Evolutionary conservation across 2,888 invertebrate genomes (phyloP), one percentile per base, ranked within the genome.

Genomic region (Leucania comma): DNA sequence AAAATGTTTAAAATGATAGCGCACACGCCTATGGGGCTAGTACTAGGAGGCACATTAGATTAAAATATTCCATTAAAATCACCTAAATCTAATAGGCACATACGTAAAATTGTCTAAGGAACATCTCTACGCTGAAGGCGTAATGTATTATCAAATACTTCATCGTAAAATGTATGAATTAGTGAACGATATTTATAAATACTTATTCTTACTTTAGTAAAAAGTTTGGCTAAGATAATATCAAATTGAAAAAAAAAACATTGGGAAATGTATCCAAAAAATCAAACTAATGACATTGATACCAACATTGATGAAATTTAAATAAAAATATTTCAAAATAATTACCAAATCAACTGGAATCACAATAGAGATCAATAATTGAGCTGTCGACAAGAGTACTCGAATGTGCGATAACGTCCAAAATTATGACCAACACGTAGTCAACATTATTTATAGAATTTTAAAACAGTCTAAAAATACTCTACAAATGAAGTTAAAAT

Each of bases 21-120:
- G 73, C 75, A 75, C 78, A 72, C 56, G 78, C 71, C 82, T 66
- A 68, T 46, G 60, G 60, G 61, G 70, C 80, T 82, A 85, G 80
- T 71, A 86, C 85, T 83, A 87, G 70, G 78, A 90, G 90, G 90
- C 90, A 88, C 85, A 14, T 35, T 22, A 57, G 14, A 82, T 90
- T 91, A 90, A 92, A 93, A 90, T 57, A 35, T 57, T 88, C 61
- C 71, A 86, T 93, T 91, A 93, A 94, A 93, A 93, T 89, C 86
- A 84, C 88, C 89, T 84, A 84, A 88, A 83, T 86, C 85, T 88
- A 90, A 86, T 87, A 83, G 87, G 87, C 89, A 91, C 91, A 86
- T 76, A 81, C 70, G 72, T 81, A 85, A 90, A 90, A 86, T 86
- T 87, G 76, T 89, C 90, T 90, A 92, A 86, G 86, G 85, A 91